Evolutionary conservation across 1,140 invertebrate genomes (phyloP).

Genomic region (Trichonephila clavata): DNA sequence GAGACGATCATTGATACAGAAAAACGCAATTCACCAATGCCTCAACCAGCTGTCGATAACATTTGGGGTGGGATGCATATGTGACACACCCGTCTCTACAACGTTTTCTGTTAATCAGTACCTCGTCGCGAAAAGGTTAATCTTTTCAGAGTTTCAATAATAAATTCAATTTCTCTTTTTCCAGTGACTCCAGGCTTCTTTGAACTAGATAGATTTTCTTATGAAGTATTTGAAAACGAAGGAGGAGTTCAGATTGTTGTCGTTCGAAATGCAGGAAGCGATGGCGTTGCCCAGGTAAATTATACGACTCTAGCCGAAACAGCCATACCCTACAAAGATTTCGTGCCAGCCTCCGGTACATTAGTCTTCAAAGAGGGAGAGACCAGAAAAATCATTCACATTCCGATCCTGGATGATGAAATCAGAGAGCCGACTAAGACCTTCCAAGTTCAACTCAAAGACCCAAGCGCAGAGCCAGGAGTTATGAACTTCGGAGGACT

Average conservation of each 20-base stretch:
- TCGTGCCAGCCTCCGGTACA: slow-evolving; percentile 81
- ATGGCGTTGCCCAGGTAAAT: slow-evolving; percentile 83
- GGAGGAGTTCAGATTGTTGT: slow-evolving; percentile 83
- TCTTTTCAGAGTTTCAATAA: too few species aligned
- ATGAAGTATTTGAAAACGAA: slow-evolving; percentile 85
- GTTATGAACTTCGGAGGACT: slow-evolving; percentile 3
- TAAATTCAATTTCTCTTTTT: neutral
- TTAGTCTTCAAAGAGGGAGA: slow-evolving; percentile 85
- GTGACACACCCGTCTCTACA: too few species aligned
- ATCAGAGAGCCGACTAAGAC: neutral
- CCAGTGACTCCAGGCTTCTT: slow-evolving; percentile 82
- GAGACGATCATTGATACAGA: too few species aligned
- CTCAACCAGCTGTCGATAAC: too few species aligned
- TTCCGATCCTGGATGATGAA: slow-evolving; percentile 84
- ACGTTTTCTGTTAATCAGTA: too few species aligned
- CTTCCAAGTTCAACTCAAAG: slow-evolving; percentile 39
- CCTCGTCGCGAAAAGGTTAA: too few species aligned
- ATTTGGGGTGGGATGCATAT: too few species aligned
- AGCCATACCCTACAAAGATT: slow-evolving; percentile 84
- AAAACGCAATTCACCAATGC: too few species aligned
- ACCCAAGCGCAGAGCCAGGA: neutral
- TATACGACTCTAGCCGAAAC: slow-evolving; percentile 85
- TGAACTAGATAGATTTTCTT: slow-evolving; percentile 84
- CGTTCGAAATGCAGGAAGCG: slow-evolving; percentile 83
- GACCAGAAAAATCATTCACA: slow-evolving; percentile 82